phyloP scores from a whole-genome alignment of 2,888 invertebrate genomes.

The Tipula lateralis region DNA sequence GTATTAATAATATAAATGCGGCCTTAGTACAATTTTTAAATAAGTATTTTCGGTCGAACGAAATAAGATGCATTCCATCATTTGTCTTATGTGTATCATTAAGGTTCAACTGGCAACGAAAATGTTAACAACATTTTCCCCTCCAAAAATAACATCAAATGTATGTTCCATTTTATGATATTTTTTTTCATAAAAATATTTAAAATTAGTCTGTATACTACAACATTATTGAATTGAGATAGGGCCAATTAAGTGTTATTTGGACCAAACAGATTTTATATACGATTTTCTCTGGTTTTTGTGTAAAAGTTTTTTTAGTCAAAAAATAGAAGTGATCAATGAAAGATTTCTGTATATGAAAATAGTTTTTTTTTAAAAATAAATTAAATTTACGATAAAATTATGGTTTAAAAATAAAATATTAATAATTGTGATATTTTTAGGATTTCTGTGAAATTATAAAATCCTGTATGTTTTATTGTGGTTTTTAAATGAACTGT shows the following conservation, averaged over 20 bases:
- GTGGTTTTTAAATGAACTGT: neutral
- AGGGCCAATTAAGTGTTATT: neutral
- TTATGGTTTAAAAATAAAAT: constrained; percentile 5
- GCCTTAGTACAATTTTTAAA: too few relatives aligned
- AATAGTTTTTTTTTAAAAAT: neutral
- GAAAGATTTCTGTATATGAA: neutral
- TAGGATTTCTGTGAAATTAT: neutral
- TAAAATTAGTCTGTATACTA: neutral
- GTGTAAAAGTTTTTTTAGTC: neutral
- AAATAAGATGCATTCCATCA: too few relatives aligned
- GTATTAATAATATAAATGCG: neutral
- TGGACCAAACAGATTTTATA: neutral
- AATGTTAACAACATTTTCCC: neutral
- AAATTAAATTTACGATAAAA: neutral
- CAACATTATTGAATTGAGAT: neutral
- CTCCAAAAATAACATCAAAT: neutral
- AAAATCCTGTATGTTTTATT: neutral
- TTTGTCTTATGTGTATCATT: neutral
- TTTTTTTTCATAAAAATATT: neutral
- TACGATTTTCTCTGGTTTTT: neutral
- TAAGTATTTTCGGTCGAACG: too few relatives aligned
- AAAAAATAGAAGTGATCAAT: neutral
- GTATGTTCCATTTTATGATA: neutral
- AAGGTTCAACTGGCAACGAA: neutral
- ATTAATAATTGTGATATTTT: neutral